Evolutionary conservation across 2,797 vertebrate genomes (phyloP), one percentile per base, ranked within the genome.

Genomic region (Sebastes diploproa): DNA sequence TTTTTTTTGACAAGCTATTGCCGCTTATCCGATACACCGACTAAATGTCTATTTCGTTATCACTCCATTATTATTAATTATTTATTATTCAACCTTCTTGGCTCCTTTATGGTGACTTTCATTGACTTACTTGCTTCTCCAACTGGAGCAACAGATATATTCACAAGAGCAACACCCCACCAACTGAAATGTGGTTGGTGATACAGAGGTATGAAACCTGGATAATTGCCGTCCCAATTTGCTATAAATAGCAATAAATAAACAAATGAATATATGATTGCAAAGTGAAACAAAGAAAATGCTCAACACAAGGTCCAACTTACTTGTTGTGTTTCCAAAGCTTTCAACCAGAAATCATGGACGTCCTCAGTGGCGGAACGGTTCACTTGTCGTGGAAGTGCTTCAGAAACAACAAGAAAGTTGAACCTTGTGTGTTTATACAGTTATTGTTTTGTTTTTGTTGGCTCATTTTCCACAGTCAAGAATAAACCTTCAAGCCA

Each of bases 11-110:
- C 13, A 25, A 23, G 18, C 59, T 25, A 4, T 64, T 65, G 18
- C 16, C n/a, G 32, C 66, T 23, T 50, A 23, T 25, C 29, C 52
- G 22, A 65, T 7, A 25, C 14, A n/a, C 20, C 60, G 13, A 59
- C 38, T 66, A n/a, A 72, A 66, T 27, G 30, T 2, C 13, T 10
- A 61, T 70, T 70, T 65, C 6, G 23, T 67, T 56, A 55, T 4
- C 4, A 13, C 42, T 56, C 36, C 22, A 63, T 78, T 72, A 50
- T 66, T 62, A 76, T 82, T 42, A 16, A 61, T 69, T 74, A 70
- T 86, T 71, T 23, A 58, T 52, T n/a, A 52, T 52, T 52, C 50
- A 52, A 10, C 22, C 30, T 70, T 73, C 59, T 58, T 56, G 46
- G 71, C 62, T 58, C 10, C 67, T 59, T 69, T 50, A 55, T 60